Conservation (phyloP, 2,888 invertebrate species). For the Plusia festucae region DNA sequence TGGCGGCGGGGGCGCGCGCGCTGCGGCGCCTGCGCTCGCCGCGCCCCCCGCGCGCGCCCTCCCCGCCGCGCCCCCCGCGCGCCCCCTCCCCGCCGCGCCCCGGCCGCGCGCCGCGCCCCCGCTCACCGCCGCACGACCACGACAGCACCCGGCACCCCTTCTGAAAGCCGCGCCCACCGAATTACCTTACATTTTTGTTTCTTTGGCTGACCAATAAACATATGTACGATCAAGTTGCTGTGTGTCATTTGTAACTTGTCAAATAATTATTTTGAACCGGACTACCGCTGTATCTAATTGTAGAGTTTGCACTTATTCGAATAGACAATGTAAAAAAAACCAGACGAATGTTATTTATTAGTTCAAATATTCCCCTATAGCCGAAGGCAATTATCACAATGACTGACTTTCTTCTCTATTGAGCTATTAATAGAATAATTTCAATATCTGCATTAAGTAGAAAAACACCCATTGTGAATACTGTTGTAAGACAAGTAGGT, state of each 20-base stretch:
- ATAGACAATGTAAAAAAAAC: neutral
- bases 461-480: no score
- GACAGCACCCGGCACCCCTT: constrained; percentile 25
- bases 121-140: constrained; percentile 17
- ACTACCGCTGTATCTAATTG: neutral
- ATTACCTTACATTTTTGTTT: constrained; percentile 43
- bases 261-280: neutral
- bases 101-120: constrained; percentile 20
- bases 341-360: no score
- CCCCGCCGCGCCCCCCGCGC: constrained; percentile 11
- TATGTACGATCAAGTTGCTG: neutral
- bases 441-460: no score
- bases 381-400: no score
- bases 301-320: neutral
- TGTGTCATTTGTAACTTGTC: constrained; percentile 31
- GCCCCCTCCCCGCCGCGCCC: constrained; percentile 25
- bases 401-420: no score
- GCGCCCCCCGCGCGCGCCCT: constrained; percentile 30
- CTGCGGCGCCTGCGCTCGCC: constrained; percentile 32
- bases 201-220: constrained; percentile 58
- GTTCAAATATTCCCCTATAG: no score
- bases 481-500: no score
- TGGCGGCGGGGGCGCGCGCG: constrained; percentile 32
- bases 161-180: constrained; percentile 12
- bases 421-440: no score